phyloP scores from a whole-genome alignment of 2,888 invertebrate genomes.

The Encarsia formosa region DNA sequence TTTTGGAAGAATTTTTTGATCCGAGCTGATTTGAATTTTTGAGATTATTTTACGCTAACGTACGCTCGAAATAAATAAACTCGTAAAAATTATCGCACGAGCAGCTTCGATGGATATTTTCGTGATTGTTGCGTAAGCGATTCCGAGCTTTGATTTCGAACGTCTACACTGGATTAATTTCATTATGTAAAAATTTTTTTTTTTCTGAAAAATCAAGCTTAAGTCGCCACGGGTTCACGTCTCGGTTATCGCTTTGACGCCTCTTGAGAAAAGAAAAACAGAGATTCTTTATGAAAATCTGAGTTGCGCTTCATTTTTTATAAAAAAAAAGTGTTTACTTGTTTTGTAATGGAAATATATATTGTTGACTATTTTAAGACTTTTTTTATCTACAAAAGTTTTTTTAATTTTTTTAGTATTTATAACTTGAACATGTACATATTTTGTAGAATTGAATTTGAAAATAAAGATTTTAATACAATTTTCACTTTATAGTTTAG shows the following conservation, averaged over 20 bases:
- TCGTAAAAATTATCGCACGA: slow-evolving; percentile 14
- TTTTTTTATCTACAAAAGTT: no score
- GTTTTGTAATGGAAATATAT: no score
- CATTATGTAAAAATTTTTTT: not conserved
- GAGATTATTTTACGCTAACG: not conserved
- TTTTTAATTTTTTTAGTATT: no score
- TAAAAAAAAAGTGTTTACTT: no score
- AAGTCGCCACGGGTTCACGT: not conserved
- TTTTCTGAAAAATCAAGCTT: not conserved
- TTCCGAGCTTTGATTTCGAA: not conserved
- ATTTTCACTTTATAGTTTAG: no score
- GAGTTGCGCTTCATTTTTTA: no score
- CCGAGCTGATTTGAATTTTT: not conserved
- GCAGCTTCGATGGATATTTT: not conserved
- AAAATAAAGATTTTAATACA: no score
- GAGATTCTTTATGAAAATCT: no score
- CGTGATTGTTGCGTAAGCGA: not conserved
- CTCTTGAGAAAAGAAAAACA: not conserved
- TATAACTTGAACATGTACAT: no score
- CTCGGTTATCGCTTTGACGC: not conserved
- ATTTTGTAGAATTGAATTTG: no score
- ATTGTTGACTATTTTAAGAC: no score
- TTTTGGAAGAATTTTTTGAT: no score
- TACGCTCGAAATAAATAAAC: slow-evolving; percentile 7
- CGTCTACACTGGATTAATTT: not conserved